Evolutionary conservation across 2,113 vertebrate genomes (phyloP), one percentile per base, ranked within the genome.

Genomic region (Istiophorus platypterus): DNA sequence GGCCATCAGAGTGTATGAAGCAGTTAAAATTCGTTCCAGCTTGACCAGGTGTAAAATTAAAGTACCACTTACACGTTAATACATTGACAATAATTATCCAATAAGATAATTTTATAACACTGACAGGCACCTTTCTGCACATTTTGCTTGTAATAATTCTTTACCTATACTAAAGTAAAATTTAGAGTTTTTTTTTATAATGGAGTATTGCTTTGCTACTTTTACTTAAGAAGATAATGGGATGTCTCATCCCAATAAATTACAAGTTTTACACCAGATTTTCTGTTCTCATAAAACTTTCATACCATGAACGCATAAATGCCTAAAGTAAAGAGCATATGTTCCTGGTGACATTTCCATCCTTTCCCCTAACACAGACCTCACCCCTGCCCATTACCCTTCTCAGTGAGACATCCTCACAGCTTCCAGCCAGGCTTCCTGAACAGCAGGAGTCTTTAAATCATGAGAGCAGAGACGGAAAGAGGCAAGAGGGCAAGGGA

Each of bases 371-470:
- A 6, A 68, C 61, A 68, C 13, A 57, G 58, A 47, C 65, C 41
- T 72, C 51, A 39, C n/a, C 54, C 72, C 54, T 72, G 34, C 79
- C 27, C 76, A 45, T 37, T 68, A 54, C 22, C 45, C 82, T 22
- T 77, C 86, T 81, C 76, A 86, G 73, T 62, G 66, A 89, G 88
- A 84, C 81, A 72, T 57, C 79, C 20, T 63, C 81, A 82, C 80
- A 81, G 88, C 85, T 90, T 78, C 81, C 73, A 76, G 80, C 67
- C 64, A 62, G 54, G 80, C 78, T 87, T 88, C 90, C 86, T 88
- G 88, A 80, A 52, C 89, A 81, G 73, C 56, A 24, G 90, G 89
- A 84, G 83, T 18, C 47, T 81, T 79, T 88, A 82, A 84, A 86
- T 83, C 72, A 68, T 72, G 59, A 69, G 57, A 78, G 82, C 72